Conservation (phyloP, 1,140 invertebrate genomes). For the Zaprionus tsacasi region DNA sequence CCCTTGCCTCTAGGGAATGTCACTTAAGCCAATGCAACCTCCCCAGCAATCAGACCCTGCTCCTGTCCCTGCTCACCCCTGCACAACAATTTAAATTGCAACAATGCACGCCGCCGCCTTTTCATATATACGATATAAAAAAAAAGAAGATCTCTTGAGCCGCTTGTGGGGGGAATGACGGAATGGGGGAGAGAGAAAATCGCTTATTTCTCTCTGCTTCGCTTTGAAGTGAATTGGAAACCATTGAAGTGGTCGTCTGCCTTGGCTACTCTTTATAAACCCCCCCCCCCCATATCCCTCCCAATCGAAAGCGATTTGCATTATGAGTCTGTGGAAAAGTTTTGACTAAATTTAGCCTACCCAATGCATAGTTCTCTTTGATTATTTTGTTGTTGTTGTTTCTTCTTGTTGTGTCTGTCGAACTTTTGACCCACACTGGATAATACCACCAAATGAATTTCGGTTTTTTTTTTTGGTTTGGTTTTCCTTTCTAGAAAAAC, state of each 20-base stretch:
- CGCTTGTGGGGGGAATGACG: slow-evolving; percentile 21
- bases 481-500: slow-evolving; percentile 8
- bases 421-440: slow-evolving; percentile 69
- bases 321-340: slow-evolving; percentile 55
- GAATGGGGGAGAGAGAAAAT: slow-evolving; percentile 8
- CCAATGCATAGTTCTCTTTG: slow-evolving; percentile 30
- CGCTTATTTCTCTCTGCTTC: slow-evolving; percentile 47
- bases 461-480: slow-evolving; percentile 1
- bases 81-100: slow-evolving; percentile 70
- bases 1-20: slow-evolving; percentile 55
- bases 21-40: slow-evolving; percentile 45
- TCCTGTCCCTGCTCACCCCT: slow-evolving; percentile 3
- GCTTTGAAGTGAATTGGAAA: slow-evolving; percentile 71
- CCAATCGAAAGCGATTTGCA: slow-evolving; percentile 56
- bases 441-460: slow-evolving; percentile 26
- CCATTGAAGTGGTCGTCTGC: slow-evolving; percentile 73
- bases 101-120: slow-evolving; percentile 45
- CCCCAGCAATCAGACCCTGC: neutral
- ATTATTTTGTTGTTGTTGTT: slow-evolving; percentile 23
- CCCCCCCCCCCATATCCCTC: neutral
- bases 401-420: slow-evolving; percentile 44
- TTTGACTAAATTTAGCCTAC: slow-evolving; percentile 70
- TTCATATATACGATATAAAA: too few species aligned
- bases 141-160: slow-evolving; percentile 37
- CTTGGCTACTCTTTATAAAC: neutral